These are phyloP conservation scores for Turnix velox DNA, from an alignment of 2,113 vertebrate species.

Conservation along the genomic window DNA sequence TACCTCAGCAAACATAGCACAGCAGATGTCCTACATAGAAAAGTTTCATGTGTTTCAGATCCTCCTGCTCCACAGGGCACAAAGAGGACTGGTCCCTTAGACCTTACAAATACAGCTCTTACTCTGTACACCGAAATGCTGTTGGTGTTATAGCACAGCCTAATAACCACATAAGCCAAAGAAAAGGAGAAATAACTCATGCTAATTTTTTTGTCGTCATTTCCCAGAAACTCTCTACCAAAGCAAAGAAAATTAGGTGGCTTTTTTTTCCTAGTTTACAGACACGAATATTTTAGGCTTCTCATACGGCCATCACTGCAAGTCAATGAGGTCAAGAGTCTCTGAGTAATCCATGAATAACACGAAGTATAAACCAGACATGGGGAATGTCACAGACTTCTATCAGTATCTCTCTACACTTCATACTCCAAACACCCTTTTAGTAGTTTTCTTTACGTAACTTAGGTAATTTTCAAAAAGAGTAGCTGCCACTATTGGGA, in stretches of 20 bases:
- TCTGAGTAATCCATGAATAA: background rate
- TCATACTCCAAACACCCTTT: background rate
- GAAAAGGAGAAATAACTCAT: constrained; percentile 3
- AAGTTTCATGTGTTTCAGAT: background rate
- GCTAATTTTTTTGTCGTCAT: background rate
- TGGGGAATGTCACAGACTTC: background rate
- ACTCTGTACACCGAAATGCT: background rate
- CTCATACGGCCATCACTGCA: background rate
- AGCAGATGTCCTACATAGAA: background rate
- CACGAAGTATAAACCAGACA: background rate
- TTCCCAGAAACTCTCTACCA: background rate
- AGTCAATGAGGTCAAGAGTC: background rate
- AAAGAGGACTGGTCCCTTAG: background rate
- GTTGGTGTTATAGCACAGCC: background rate
- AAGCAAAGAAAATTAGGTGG: background rate
- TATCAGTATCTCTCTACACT: background rate
- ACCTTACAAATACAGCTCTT: background rate
- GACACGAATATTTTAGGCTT: background rate
- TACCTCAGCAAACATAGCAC: background rate
- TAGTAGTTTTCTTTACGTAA: rapidly evolving
- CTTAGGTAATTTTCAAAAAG: background rate
- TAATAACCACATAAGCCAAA: background rate
- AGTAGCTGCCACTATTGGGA: background rate
- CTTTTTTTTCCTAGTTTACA: background rate
- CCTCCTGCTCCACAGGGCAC: background rate